Percentiles rank a stretch among this genome's conserved stretches.
Evolutionary conservation across 35 echinoderm and acorn worm genomes (phyloP).

Genomic region (Ophioderma brevispina): DNA sequence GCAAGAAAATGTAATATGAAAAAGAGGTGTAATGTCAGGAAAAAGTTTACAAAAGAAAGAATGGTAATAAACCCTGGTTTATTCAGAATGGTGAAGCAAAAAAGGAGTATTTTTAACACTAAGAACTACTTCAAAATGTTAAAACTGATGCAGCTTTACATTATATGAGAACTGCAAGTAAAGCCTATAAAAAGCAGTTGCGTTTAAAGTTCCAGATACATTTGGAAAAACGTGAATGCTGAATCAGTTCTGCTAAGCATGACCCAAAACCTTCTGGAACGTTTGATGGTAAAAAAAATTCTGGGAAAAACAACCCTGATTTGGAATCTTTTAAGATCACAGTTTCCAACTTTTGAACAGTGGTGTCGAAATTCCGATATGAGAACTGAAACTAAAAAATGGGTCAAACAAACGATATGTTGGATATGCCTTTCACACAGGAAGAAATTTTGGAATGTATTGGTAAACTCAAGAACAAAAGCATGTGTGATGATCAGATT

Average conservation of each 20-base stretch:
- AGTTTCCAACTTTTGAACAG: too few species aligned
- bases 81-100: background rate
- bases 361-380: too few species aligned
- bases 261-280: background rate
- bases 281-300: background rate
- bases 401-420: too few species aligned
- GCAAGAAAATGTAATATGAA: background rate
- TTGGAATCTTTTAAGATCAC: too few species aligned
- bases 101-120: background rate
- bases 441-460: too few species aligned
- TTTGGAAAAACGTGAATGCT: background rate
- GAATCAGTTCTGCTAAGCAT: background rate
- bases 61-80: too few species aligned
- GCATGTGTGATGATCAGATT: too few species aligned
- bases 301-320: background rate
- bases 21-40: background rate
- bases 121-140: background rate
- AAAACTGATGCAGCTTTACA: background rate
- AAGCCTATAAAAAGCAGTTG: background rate
- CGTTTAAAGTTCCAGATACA: background rate
- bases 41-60: background rate
- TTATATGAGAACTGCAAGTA: background rate
- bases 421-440: too few species aligned
- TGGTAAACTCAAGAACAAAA: too few species aligned
- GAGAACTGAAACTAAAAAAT: too few species aligned